Conservation (phyloP, 1,140 invertebrate genomes). For the Tribolium castaneum region DNA sequence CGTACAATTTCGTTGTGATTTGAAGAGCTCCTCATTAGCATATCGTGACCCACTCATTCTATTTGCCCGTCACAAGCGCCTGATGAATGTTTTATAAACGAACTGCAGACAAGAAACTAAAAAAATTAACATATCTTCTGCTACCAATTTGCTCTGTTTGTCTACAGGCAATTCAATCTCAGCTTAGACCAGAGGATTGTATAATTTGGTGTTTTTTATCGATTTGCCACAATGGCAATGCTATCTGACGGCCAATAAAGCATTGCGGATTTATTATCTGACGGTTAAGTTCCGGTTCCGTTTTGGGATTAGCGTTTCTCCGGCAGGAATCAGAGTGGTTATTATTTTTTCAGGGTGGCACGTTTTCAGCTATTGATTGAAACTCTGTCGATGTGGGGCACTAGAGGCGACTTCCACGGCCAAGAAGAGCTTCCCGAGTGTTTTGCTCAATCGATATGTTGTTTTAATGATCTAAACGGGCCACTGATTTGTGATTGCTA, state of each 20-base stretch:
- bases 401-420: background rate
- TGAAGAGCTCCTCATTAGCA: background rate
- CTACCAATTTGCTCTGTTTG: background rate
- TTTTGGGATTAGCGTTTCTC: slow-evolving; percentile 33
- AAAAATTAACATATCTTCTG: too few species aligned
- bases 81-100: background rate
- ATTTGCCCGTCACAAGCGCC: background rate
- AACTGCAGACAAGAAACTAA: background rate
- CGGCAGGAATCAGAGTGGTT: slow-evolving; percentile 31
- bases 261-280: slow-evolving; percentile 30
- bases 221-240: background rate
- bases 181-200: background rate
- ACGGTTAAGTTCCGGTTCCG: slow-evolving; percentile 21
- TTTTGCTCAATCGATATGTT: slow-evolving; percentile 12
- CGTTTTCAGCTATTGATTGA: slow-evolving; percentile 31
- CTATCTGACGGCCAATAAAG: background rate
- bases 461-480: background rate
- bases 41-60: background rate
- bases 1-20: slow-evolving; percentile 1
- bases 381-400: slow-evolving; percentile 11
- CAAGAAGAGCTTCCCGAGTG: slow-evolving; percentile 27
- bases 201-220: background rate
- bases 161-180: background rate
- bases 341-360: slow-evolving; percentile 39
- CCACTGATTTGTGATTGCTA: background rate